Base-by-base conservation (phyloP, 2,797 vertebrate genomes). In the Hoplostethus mediterraneus region DNA sequence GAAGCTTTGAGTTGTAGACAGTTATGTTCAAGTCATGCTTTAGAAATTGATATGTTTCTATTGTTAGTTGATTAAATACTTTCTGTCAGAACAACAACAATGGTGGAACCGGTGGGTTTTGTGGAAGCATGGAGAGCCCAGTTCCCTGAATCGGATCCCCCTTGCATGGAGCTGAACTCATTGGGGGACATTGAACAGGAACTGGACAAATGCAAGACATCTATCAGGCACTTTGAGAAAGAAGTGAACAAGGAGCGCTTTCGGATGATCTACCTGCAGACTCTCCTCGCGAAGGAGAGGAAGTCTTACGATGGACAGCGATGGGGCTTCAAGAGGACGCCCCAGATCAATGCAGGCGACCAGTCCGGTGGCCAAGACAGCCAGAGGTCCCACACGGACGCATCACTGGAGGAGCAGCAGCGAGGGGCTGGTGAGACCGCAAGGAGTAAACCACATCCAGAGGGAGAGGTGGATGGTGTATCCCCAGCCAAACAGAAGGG, bases 261-360 rank as follows among this genome's bases (percentile, higher is more conserved):
- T 87, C 96, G 97, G 25, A 99, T 99, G 98, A 99, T 99, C 87
- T 99, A 99, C 94, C 94, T 99, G 90, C 98, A 99, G 95, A 98
- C 98, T 38, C 93, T 99, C 82, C 94, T 99, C 51, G 98, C 98
- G 14, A 98, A 98, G 85, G 98, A 99, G 90, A 95, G 93, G 69
- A 98, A 98, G 90, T 97, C 97, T 66, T 99, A 99, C 12, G 97
- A 98, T 67, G 94, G 97, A 6, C 97, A 97, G 83, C 92, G 97
- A 44, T 99, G 98, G 98, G 98, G 98, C 4, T 98, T 99, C 91
- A 95, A 89, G 73, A 85, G 94, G 79, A 90, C 90, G 25, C 77
- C 92, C 17, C 94, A 93, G 65, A 73, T 92, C 47, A 90, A 79
- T 42, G 60, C 90, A 14, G 77, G 83, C 82, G 90, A 87, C 82